Conservation (phyloP, 2,113 vertebrate genomes). For the Oncorhynchus kisutch region DNA sequence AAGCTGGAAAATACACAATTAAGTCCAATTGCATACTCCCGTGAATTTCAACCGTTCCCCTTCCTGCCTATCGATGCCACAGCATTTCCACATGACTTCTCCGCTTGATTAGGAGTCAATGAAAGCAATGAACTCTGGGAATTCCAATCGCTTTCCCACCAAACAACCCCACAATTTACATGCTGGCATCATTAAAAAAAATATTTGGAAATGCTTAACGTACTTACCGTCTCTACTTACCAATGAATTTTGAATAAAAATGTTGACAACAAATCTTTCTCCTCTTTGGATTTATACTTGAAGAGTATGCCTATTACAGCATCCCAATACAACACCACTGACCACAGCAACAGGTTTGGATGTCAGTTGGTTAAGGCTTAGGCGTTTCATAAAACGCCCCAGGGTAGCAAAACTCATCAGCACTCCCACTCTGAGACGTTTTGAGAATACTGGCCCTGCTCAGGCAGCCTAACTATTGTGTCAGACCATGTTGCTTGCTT, state of each 20-base stretch:
- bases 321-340: no score
- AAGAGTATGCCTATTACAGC: no score
- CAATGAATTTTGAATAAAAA: constrained; percentile 1
- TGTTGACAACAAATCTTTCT: not conserved
- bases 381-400: no score
- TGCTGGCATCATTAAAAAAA: constrained; percentile 27
- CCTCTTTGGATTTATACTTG: no score
- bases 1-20: constrained; percentile 48
- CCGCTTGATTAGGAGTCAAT: constrained; percentile 55
- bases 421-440: no score
- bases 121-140: constrained; percentile 51
- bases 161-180: constrained; percentile 29
- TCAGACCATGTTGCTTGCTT: no score
- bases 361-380: no score
- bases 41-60: constrained; percentile 10
- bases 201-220: constrained; percentile 30
- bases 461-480: no score
- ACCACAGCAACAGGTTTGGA: no score
- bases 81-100: constrained; percentile 54
- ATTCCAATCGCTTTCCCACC: constrained; percentile 37
- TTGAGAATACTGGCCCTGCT: no score
- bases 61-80: constrained; percentile 31
- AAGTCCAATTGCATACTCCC: constrained; percentile 7
- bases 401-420: no score
- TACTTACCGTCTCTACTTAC: constrained; percentile 1